A percentile compares a stretch with the other conserved stretches of the same genome.
Conservation (phyloP, 2,888 invertebrate species). For the Xylophagus ater region DNA sequence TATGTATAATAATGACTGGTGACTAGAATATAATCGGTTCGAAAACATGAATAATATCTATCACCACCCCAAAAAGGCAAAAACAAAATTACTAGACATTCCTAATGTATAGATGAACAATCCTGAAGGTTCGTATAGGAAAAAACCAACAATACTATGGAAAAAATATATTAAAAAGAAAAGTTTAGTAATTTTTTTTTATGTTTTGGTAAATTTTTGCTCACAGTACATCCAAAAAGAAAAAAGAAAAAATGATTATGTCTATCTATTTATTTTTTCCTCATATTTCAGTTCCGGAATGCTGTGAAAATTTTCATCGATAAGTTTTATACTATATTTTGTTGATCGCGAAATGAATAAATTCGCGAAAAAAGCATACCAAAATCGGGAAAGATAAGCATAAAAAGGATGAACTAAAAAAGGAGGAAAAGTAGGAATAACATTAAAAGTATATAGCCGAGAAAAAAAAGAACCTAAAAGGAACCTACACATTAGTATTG, state of each 20-base stretch:
- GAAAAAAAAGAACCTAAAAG: neutral
- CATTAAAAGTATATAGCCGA: neutral
- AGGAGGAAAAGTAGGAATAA: neutral
- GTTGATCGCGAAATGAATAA: constrained; percentile 5
- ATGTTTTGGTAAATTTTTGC: no score
- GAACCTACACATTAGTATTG: no score
- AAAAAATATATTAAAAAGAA: constrained; percentile 8
- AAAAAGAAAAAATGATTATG: constrained; percentile 4
- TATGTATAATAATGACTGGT: constrained; percentile 10
- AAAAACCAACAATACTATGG: constrained; percentile 2
- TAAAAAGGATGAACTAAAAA: neutral
- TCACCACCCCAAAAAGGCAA: constrained; percentile 3
- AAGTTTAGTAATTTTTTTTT: no score
- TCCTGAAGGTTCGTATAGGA: constrained; percentile 4
- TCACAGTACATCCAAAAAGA: constrained; percentile 5
- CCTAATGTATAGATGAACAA: constrained; percentile 8
- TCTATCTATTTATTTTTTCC: neutral
- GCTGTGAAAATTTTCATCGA: constrained; percentile 10
- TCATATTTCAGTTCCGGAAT: constrained; percentile 10
- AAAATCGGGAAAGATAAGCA: neutral
- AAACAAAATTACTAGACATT: constrained; percentile 2
- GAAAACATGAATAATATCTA: constrained; percentile 4
- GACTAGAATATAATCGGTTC: constrained; percentile 10
- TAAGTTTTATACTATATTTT: no score
- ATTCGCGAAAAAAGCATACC: constrained; percentile 5